phyloP scores from a whole-genome alignment of 2,113 vertebrate species.

The Todiramphus chloris region DNA sequence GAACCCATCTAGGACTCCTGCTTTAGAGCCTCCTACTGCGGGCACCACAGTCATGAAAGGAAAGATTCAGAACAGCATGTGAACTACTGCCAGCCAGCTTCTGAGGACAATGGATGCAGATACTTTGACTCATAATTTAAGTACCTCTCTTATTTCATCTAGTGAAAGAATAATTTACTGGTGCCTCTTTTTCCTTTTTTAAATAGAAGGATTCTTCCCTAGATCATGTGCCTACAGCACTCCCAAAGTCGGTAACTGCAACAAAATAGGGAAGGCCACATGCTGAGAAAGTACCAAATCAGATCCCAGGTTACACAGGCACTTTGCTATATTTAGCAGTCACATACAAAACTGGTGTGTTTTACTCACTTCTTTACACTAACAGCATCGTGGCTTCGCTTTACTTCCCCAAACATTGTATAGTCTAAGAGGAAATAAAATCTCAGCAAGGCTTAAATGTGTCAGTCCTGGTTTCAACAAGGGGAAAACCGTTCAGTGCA shows the following conservation, averaged over 20 bases:
- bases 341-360: not conserved
- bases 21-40: not conserved
- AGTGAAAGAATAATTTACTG: not conserved
- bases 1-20: not conserved
- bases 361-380: constrained; percentile 18
- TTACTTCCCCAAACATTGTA: not conserved
- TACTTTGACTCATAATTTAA: not conserved
- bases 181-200: not conserved
- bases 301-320: not conserved
- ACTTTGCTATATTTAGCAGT: not conserved
- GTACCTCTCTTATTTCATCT: not conserved
- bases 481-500: not conserved
- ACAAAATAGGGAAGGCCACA: not conserved
- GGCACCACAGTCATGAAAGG: not conserved
- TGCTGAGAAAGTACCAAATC: not conserved
- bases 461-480: not conserved
- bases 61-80: not conserved
- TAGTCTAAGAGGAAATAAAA: not conserved
- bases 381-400: not conserved
- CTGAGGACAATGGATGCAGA: not conserved
- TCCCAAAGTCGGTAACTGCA: not conserved
- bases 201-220: not conserved
- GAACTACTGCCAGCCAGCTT: not conserved
- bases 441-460: not conserved
- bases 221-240: not conserved